phyloP scores from a whole-genome alignment of 92 coral and sea anemone species.

The Ricordea florida region DNA sequence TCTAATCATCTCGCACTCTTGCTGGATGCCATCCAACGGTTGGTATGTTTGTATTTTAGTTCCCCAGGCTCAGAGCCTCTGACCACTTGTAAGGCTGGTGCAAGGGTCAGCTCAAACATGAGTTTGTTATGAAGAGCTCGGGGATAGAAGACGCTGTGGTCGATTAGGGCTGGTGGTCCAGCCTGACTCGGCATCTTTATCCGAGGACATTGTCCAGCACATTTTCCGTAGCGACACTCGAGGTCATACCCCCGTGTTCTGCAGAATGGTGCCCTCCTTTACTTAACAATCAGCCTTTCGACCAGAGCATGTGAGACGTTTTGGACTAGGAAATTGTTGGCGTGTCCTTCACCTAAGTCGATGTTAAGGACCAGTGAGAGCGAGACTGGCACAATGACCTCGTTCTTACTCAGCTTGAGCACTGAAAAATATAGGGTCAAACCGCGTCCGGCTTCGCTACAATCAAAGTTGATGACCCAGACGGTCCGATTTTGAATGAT shows the following conservation, averaged over 20 bases:
- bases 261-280: neutral
- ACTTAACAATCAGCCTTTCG: neutral
- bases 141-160: neutral
- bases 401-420: slow-evolving; percentile 19
- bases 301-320: neutral
- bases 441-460: neutral
- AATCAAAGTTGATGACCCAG: slow-evolving; percentile 1
- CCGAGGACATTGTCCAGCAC: neutral
- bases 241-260: neutral
- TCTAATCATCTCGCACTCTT: neutral
- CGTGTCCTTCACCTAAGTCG: neutral
- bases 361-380: neutral
- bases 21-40: too few relatives aligned
- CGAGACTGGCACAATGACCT: neutral
- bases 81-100: neutral
- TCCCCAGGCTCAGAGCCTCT: neutral
- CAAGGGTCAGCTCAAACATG: neutral
- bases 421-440: neutral
- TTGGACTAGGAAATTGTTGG: neutral
- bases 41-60: neutral
- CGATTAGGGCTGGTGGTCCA: neutral
- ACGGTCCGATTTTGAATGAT: neutral
- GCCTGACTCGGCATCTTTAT: neutral
- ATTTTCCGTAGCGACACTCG: neutral
- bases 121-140: neutral